Percentiles rank a stretch among this genome's conserved stretches.
Conservation (phyloP, 2,113 vertebrate species). For the Sorex araneus region DNA sequence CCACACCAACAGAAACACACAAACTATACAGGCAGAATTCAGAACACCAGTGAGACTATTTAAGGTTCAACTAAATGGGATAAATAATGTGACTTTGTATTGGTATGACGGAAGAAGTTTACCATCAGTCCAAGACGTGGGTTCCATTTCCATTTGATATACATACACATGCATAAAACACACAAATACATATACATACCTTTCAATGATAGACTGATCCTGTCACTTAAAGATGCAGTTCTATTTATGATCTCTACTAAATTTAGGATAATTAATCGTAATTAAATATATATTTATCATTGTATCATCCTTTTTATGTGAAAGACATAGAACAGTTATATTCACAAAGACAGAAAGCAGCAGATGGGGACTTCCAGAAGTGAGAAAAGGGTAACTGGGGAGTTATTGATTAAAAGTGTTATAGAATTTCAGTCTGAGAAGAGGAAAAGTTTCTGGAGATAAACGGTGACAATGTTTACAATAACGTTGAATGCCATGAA, state of each 20-base stretch:
- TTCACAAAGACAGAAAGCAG: not conserved
- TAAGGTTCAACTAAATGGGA: conserved; percentile 66
- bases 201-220: conserved; percentile 1
- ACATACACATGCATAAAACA: not conserved
- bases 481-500: not conserved
- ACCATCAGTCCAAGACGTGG: conserved; percentile 14
- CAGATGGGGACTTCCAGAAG: not conserved
- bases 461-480: not conserved
- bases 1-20: conserved; percentile 79
- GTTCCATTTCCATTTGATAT: conserved; percentile 8
- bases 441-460: conserved; percentile 18
- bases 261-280: conserved; percentile 45
- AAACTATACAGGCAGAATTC: conserved; percentile 61
- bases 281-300: conserved; percentile 42
- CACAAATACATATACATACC: no score
- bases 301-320: not conserved
- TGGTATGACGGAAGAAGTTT: conserved; percentile 14
- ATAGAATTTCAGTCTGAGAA: not conserved
- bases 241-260: conserved; percentile 47
- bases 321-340: conserved; percentile 12
- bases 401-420: not conserved
- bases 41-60: conserved; percentile 65
- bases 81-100: conserved; percentile 81
- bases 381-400: not conserved
- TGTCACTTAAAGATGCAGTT: conserved; percentile 34